phyloP scores from a whole-genome alignment of 2,888 invertebrate species.

The Villa cingulata region DNA sequence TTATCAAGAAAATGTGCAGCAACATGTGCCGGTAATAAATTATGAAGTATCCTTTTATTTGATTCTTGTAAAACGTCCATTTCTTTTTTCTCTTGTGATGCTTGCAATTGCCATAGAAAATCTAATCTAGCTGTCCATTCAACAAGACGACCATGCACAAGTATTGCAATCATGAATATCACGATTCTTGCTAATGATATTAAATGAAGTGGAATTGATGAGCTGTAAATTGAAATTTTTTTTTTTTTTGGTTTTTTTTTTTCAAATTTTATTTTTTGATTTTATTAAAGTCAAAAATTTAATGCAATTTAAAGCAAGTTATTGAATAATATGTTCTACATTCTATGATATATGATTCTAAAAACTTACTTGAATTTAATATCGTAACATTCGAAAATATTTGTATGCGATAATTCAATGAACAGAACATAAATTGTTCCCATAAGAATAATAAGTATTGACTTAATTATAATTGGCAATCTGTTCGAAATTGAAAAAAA shows the following conservation, averaged over 20 bases:
- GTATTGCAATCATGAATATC: constrained; percentile 68
- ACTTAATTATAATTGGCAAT: constrained; percentile 71
- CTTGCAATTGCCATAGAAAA: constrained; percentile 73
- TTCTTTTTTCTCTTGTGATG: constrained; percentile 79
- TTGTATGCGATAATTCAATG: constrained; percentile 66
- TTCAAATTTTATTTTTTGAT: too few relatives aligned
- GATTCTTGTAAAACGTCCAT: constrained; percentile 88
- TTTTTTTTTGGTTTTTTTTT: too few relatives aligned
- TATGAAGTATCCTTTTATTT: constrained; percentile 76
- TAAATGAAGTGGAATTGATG: constrained; percentile 64
- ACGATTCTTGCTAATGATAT: constrained; percentile 65
- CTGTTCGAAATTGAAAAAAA: constrained; percentile 21
- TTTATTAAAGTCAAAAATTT: background rate
- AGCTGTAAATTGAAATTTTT: constrained; percentile 30
- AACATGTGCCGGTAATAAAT: constrained; percentile 80
- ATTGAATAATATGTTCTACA: too few relatives aligned
- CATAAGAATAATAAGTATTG: constrained; percentile 61
- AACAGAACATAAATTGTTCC: constrained; percentile 65
- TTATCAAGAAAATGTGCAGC: constrained; percentile 85
- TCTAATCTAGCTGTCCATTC: constrained; percentile 83
- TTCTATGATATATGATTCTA: background rate
- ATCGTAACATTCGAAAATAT: constrained; percentile 73
- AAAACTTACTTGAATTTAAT: constrained; percentile 49
- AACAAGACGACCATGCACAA: constrained; percentile 67
- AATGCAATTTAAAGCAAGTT: too few relatives aligned